Evolutionary conservation across 2,888 invertebrate species (phyloP), one percentile per base, ranked within the genome.

Genomic region (Branchipolynoe longqiensis): DNA sequence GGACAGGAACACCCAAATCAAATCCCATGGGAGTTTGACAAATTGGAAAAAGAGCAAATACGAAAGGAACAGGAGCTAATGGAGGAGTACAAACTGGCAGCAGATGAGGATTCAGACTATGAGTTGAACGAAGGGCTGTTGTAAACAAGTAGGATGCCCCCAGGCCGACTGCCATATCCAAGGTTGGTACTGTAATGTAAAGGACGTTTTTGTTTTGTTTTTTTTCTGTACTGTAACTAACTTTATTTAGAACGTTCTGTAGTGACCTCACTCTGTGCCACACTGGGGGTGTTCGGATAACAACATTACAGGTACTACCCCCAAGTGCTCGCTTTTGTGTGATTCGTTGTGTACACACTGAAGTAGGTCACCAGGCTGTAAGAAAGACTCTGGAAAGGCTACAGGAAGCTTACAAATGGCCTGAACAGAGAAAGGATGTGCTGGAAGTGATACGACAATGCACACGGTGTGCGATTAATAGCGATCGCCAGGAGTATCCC

Each of bases 41-140:
- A 33, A 62, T 62, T 83, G 33, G 83, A 83, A 25, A 64, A 33
- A 38, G 83, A 59, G 25, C 25, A 38, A 12, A 22, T 83, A 28
- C n/a, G 83, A 6, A 25, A 59, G 25, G 83, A 64, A 62, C 83
- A 83, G 62, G 25, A 64, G 64, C 12, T n/a, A 2, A 83, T 64
- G 62, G 58, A 33, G 8, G 59, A 62, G 25, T 83, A 62, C 25
- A 12, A 58, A 1, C 22, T 62, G 12, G 83, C 62, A 22, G n/a
- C 22, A 4, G 83, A 59, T 3, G 38, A 33, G 36, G 83, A 62
- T 12, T 59, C 59, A 18, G 83, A 33, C 8, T 83, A 62, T 62
- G 64, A 31, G 40, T 12, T 83, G 22, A 33, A 62, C 12, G 83
- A 83, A 12, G 83, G 83, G 6, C 36, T 83, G 36, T 38, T 83